Evolutionary conservation across 2,113 vertebrate species (phyloP), one percentile per base, ranked within the genome.

Genomic region (Pelusios castaneus): DNA sequence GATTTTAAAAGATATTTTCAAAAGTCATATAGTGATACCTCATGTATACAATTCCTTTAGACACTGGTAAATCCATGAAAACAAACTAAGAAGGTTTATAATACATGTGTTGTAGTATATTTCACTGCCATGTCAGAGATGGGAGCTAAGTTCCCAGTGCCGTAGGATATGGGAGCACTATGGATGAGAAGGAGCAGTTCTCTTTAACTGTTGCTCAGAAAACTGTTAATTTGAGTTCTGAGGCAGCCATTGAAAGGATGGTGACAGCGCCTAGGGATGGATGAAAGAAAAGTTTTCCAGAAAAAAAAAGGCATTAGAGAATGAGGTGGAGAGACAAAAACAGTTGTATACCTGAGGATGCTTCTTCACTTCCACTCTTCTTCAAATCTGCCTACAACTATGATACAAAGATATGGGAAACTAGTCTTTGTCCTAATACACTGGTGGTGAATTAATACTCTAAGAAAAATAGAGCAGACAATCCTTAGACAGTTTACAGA

Each of bases 71-170:
- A 54, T 13, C 5, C 52, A 41, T 5, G 3, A 12, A 55, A 25
- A 34, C 7, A 6, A 10, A 4, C 47, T 38, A 88, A 47, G 4
- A 88, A 47, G 4, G 2, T 38, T 43, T 63, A 7, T 2, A 58
- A 24, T 38, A 49, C 24, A 10, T 3, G 0, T 2, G 4, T 3
- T 52, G 21, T 16, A 77, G 56, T 31, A 17, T 13, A 45, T 73
- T 88, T 79, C 77, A 21, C n/a, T 47, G 49, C n/a, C 47, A 34
- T 56, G 10, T 24, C 38, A 31, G 21, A 8, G n/a, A 1, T 38
- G 34, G 85, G 25, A 78, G 0, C 31, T n/a, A 24, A 10, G 9
- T 38, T 3, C 77, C 47, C 31, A 0, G 0, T 31, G 27, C 70
- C 21, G 1, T 51, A 11, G 3, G 9, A 47, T 47, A 34, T 90